Conservation (phyloP, 2,888 invertebrate genomes). For the Cheilosia vernalis region DNA sequence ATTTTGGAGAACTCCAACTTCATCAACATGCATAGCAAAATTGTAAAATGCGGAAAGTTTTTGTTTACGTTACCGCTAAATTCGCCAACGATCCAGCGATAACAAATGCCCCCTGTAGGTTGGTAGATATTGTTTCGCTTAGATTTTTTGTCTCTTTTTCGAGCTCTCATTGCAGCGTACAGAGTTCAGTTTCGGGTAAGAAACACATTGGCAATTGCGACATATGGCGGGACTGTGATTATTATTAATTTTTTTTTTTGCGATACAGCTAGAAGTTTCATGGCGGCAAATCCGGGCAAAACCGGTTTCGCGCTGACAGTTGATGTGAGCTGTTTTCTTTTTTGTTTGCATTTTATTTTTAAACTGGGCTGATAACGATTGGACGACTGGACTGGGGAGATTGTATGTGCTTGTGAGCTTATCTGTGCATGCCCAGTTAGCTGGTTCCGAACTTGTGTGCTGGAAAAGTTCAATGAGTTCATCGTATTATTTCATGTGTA, state of each 20-base stretch:
- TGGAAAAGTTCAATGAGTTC: conserved; percentile 64
- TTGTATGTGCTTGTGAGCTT: conserved; percentile 34
- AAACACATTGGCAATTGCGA: conserved; percentile 56
- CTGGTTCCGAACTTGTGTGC: conserved; percentile 42
- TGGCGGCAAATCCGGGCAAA: conserved; percentile 49
- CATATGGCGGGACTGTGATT: conserved; percentile 69
- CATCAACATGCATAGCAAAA: conserved; percentile 13
- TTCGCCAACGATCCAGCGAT: conserved; percentile 45
- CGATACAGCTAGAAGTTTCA: conserved; percentile 63
- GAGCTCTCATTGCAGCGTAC: conserved; percentile 48
- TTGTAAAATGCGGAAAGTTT: conserved; percentile 15
- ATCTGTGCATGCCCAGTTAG: conserved; percentile 62
- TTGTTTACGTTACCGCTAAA: conserved; percentile 38
- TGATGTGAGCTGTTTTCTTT: conserved; percentile 43
- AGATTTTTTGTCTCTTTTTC: neutral
- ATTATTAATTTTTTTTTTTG: conserved; percentile 54
- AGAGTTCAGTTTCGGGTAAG: conserved; percentile 60
- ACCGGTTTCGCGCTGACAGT: conserved; percentile 43
- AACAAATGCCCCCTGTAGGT: conserved; percentile 74
- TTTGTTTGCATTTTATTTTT: conserved; percentile 49
- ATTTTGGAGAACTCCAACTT: neutral
- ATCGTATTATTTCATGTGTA: conserved; percentile 55
- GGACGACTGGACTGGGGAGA: conserved; percentile 53
- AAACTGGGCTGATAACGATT: conserved; percentile 57
- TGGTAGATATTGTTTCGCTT: conserved; percentile 62